Evolutionary conservation across 2,888 invertebrate genomes (phyloP).

Genomic region (Amphipoea oculea): DNA sequence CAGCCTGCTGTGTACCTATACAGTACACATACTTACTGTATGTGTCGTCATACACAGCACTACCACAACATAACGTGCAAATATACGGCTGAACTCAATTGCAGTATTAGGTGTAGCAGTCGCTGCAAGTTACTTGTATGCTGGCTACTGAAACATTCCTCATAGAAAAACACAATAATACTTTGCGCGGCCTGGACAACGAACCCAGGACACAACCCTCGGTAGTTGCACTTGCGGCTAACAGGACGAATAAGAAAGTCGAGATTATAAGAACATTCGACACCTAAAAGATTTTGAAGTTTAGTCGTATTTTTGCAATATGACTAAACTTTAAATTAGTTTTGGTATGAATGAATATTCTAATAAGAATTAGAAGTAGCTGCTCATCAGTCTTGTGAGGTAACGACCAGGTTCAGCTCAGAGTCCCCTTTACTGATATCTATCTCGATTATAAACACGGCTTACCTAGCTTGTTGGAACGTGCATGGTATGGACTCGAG

Average conservation of each 20-base stretch:
- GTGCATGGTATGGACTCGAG: neutral
- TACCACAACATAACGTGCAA: neutral
- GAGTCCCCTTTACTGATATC: neutral
- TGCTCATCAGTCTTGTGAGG: neutral
- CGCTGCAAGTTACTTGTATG: neutral
- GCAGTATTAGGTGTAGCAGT: neutral
- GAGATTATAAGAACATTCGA: neutral
- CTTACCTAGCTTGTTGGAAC: constrained; percentile 26
- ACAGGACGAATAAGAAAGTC: neutral
- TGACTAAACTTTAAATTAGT: neutral
- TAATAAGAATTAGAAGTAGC: neutral
- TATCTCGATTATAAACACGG: constrained; percentile 10
- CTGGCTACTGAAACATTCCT: neutral
- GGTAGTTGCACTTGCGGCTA: neutral
- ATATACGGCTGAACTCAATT: neutral
- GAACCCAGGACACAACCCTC: neutral
- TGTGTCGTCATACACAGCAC: neutral
- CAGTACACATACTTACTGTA: neutral
- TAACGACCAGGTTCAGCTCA: neutral
- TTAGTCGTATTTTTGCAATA: neutral
- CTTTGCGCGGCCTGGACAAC: neutral
- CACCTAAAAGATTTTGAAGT: neutral
- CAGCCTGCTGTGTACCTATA: neutral
- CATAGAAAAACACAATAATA: neutral
- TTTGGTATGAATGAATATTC: no score